Conservation (phyloP, 2,113 vertebrate genomes). For the Uria aalge region DNA sequence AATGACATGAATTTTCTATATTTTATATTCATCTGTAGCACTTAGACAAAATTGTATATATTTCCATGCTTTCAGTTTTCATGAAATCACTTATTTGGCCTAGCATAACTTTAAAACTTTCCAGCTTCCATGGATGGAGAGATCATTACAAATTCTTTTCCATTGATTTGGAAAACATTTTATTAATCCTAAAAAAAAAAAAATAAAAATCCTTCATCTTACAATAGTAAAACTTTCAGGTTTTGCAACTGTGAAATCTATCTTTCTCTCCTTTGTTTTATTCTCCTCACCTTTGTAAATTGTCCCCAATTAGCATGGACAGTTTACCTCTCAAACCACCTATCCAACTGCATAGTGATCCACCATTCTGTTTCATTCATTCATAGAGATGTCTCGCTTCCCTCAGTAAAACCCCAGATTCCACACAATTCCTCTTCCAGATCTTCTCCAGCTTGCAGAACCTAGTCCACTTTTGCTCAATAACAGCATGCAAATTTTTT, state of each 20-base stretch:
- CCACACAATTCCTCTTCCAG: background rate
- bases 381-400: background rate
- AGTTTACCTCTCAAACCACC: background rate
- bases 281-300: background rate
- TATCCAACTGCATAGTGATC: background rate
- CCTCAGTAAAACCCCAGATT: background rate
- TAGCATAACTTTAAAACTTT: conserved; percentile 12
- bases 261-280: background rate
- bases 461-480: background rate
- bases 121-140: background rate
- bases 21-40: background rate
- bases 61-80: conserved; percentile 32
- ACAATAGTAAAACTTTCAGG: background rate
- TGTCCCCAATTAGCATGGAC: background rate
- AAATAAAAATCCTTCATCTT: background rate
- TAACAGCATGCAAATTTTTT: background rate
- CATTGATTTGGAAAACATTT: background rate
- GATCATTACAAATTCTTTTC: conserved; percentile 4
- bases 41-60: background rate
- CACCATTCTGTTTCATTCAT: background rate
- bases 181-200: background rate
- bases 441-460: background rate
- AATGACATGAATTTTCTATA: background rate
- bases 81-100: conserved; percentile 41
- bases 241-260: background rate